Conservation (phyloP, 1,140 invertebrate genomes). For the Penaeus vannamei region DNA sequence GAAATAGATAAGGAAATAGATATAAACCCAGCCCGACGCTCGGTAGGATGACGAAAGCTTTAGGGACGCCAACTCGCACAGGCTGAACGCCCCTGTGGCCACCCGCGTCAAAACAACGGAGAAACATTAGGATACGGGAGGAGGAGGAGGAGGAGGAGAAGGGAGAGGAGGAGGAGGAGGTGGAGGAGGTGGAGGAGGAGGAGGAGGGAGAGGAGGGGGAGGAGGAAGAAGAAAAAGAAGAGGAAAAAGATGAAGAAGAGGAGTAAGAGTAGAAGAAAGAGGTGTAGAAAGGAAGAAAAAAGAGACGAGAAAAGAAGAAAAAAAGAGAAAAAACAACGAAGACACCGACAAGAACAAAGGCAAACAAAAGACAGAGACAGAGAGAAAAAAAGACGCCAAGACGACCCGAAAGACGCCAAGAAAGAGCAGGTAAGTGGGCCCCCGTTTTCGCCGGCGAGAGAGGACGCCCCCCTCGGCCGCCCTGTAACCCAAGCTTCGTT, state of each 20-base stretch:
- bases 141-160: background rate
- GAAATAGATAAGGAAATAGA: background rate
- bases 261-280: background rate
- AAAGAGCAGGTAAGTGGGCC: too few species aligned
- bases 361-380: background rate
- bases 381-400: background rate
- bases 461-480: too few species aligned
- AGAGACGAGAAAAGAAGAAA: background rate
- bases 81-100: too few species aligned
- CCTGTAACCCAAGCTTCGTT: slow-evolving; percentile 12
- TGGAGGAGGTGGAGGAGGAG: background rate
- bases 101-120: too few species aligned
- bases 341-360: background rate
- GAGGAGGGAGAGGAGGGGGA: background rate
- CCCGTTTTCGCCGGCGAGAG: too few species aligned
- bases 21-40: background rate
- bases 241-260: background rate
- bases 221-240: background rate
- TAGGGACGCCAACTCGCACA: too few species aligned
- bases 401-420: background rate
- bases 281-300: background rate
- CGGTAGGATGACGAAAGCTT: too few species aligned
- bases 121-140: background rate
- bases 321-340: background rate
- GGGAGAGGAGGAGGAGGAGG: background rate